Percentiles rank a stretch among this genome's conserved stretches.
phyloP scores from a whole-genome alignment of 2,113 vertebrate species.

The Anolis sagrei region DNA sequence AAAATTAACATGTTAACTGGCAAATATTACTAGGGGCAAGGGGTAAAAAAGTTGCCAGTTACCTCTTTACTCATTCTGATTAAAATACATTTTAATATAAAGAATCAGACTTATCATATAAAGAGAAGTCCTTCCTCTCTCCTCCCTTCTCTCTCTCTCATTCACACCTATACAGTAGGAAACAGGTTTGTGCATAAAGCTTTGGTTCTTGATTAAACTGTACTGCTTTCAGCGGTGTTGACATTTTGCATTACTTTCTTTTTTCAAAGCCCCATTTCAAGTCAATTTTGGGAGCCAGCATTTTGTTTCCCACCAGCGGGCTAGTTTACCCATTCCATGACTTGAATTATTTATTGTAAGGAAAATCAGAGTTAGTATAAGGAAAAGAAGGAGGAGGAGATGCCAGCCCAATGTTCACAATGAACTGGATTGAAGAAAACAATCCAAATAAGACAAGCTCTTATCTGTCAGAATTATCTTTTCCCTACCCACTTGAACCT shows the following conservation, averaged over 20 bases:
- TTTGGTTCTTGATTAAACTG: background rate
- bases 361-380: background rate
- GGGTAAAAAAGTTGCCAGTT: background rate
- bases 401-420: background rate
- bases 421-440: background rate
- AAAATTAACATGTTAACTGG: background rate
- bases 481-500: background rate
- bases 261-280: background rate
- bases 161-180: background rate
- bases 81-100: background rate
- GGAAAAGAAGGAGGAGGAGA: background rate
- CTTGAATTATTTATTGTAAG: conserved; percentile 42
- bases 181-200: background rate
- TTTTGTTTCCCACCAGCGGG: conserved; percentile 51
- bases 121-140: background rate
- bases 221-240: rapidly evolving
- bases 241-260: background rate
- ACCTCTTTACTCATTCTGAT: background rate
- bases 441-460: background rate
- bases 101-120: background rate
- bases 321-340: conserved; percentile 20
- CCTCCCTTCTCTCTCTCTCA: no score
- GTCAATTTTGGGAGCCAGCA: conserved; percentile 1
- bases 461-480: background rate
- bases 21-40: background rate